Evolutionary conservation across 2,113 vertebrate species (phyloP).

Genomic region (Catharus fuscescens): DNA sequence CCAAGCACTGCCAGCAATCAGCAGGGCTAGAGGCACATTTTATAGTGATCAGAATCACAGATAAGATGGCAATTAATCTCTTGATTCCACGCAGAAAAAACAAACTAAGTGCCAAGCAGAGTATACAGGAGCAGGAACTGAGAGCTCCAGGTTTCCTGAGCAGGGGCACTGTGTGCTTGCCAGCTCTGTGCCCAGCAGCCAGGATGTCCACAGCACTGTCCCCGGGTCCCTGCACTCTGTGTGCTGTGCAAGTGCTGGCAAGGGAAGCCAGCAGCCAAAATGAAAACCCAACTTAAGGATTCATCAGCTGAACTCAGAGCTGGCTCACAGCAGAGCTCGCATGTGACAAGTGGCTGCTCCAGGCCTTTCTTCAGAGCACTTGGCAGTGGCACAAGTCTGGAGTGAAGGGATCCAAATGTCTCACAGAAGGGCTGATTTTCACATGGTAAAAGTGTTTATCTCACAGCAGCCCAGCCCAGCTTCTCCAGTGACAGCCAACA

Average conservation of each 20-base stretch:
- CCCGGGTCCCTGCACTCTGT: background rate
- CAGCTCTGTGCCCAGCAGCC: background rate
- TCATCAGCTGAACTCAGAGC: background rate
- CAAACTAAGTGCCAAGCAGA: background rate
- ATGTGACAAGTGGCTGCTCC: background rate
- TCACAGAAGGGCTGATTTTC: background rate
- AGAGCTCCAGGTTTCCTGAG: background rate
- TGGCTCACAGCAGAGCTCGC: fast-evolving
- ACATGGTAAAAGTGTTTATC: background rate
- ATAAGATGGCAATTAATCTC: background rate
- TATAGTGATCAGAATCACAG: background rate
- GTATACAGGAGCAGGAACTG: background rate
- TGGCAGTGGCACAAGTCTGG: background rate
- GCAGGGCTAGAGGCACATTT: background rate
- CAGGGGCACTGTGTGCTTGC: background rate
- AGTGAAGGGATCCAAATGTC: background rate
- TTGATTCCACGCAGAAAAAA: background rate
- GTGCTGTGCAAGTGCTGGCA: background rate
- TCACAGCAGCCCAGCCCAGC: background rate
- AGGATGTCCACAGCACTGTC: fast-evolving
- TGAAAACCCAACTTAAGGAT: background rate
- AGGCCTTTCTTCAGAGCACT: background rate
- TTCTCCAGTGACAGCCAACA: background rate
- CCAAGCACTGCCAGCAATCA: background rate
- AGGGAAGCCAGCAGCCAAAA: background rate